Evolutionary conservation across 2,113 vertebrate genomes (phyloP).

Genomic region (Empidonax traillii): DNA sequence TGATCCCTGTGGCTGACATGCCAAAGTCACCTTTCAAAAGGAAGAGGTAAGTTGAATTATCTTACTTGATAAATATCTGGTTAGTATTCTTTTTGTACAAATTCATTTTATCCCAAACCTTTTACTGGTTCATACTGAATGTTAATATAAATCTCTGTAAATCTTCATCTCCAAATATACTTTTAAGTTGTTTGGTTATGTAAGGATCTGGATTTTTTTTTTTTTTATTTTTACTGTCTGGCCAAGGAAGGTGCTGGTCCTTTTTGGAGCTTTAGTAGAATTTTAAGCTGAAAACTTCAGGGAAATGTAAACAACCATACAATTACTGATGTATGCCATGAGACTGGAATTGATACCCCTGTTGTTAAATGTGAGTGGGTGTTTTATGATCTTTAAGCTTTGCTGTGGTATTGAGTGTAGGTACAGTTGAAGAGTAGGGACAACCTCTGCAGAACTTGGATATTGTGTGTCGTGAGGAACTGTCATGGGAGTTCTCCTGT

Average conservation of each 20-base stretch:
- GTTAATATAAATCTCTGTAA: background rate
- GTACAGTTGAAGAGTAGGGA: background rate
- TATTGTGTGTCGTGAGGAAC: background rate
- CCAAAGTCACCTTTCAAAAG: slow-evolving; percentile 99
- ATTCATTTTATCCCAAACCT: background rate
- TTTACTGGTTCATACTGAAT: background rate
- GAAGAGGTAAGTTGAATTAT: slow-evolving; percentile 83
- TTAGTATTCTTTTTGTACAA: background rate
- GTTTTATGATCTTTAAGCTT: background rate
- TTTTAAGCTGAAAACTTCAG: background rate
- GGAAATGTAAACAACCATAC: background rate
- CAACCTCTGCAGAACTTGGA: background rate
- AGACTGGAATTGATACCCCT: background rate
- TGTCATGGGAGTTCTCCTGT: background rate
- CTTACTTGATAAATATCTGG: background rate
- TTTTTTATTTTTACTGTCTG: background rate
- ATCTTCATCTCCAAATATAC: background rate
- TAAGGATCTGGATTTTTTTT: background rate
- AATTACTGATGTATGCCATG: background rate
- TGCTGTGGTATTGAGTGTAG: background rate
- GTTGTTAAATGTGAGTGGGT: background rate
- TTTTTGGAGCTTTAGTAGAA: background rate
- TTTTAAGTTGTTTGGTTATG: background rate
- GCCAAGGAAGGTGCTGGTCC: background rate
- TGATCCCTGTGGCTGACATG: slow-evolving; percentile 98